These are phyloP conservation scores for Tapirus terrestris DNA, from an alignment of 2,113 vertebrate species.

Conservation along the genomic window DNA sequence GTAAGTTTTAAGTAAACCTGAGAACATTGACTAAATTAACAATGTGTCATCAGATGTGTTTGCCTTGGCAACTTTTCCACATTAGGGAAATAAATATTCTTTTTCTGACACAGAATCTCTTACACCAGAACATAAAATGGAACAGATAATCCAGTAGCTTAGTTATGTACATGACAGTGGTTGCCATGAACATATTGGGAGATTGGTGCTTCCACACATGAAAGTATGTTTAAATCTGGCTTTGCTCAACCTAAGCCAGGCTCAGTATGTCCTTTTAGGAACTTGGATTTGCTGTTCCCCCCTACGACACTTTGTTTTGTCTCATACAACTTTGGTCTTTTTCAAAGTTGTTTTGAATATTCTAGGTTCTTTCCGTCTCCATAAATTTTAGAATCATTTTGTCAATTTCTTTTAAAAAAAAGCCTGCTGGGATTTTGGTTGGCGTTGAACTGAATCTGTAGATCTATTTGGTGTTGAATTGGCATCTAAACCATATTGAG, in stretches of 20 bases:
- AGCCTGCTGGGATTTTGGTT: background rate
- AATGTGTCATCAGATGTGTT: background rate
- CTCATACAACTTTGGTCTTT: background rate
- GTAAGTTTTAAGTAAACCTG: slow-evolving; percentile 3
- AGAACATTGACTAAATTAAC: background rate
- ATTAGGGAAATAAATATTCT: background rate
- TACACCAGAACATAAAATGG: background rate
- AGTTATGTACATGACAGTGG: background rate
- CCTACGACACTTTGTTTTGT: background rate
- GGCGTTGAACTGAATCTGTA: background rate
- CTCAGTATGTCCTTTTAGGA: background rate
- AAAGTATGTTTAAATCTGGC: background rate
- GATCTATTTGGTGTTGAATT: background rate
- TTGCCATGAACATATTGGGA: background rate
- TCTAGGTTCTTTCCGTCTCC: background rate
- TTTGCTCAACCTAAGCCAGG: background rate
- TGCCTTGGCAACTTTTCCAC: background rate
- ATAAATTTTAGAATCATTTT: background rate
- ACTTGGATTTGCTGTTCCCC: background rate
- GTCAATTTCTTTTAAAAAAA: background rate
- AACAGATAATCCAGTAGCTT: background rate
- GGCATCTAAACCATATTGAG: background rate
- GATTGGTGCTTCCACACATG: background rate
- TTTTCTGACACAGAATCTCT: background rate
- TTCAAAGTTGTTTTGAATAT: background rate